phyloP scores from a whole-genome alignment of 2,888 invertebrate genomes.

The Alsophila aescularia region DNA sequence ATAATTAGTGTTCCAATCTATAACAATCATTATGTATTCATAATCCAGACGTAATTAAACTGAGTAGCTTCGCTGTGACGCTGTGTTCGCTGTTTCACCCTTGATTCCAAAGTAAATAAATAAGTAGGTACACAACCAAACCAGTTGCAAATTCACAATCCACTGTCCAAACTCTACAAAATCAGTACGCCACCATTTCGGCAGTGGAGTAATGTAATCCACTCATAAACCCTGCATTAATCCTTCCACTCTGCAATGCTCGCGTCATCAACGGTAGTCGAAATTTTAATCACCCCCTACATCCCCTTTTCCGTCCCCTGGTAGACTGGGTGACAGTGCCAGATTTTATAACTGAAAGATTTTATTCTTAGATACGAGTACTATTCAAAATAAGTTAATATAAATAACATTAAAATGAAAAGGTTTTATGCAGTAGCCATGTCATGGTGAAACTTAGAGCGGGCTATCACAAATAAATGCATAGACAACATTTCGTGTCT shows the following conservation, averaged over 20 bases:
- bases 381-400: not conserved
- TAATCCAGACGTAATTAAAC: too few species aligned
- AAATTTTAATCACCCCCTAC: slow-evolving; percentile 80
- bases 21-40: too few species aligned
- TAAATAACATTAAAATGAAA: too few species aligned
- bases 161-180: slow-evolving; percentile 46
- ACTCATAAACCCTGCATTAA: slow-evolving; percentile 80
- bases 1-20: too few species aligned
- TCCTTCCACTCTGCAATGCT: slow-evolving; percentile 75
- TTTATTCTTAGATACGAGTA: not conserved
- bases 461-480: too few species aligned
- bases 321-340: not conserved
- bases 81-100: too few species aligned
- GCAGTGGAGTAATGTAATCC: slow-evolving; percentile 77
- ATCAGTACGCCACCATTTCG: slow-evolving; percentile 57
- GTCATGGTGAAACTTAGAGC: too few species aligned
- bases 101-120: not conserved
- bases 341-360: slow-evolving; percentile 1
- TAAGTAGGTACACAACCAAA: slow-evolving; percentile 22
- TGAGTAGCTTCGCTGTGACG: too few species aligned
- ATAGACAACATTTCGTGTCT: too few species aligned
- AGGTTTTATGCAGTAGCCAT: too few species aligned
- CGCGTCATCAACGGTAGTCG: slow-evolving; percentile 81
- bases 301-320: slow-evolving; percentile 29
- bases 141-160: slow-evolving; percentile 29